Evolutionary conservation across 2,888 invertebrate genomes (phyloP), one percentile per base, ranked within the genome.

Genomic region (Ormyrus labotus): DNA sequence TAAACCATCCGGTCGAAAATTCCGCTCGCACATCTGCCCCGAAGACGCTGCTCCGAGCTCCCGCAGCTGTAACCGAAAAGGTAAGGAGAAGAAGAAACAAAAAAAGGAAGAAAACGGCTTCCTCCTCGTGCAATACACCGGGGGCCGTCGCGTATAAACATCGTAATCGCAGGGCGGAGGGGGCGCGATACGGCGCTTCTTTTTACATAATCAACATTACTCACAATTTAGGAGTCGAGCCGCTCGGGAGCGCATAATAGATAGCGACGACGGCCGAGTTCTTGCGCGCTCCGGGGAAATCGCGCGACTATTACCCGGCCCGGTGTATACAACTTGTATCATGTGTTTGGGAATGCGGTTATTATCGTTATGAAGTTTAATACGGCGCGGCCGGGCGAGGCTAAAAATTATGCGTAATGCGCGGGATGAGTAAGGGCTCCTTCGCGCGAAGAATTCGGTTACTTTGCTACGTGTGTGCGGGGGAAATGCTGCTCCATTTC

Each of bases 161-260:
- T 87, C 88, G 87, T 87, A 88, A 87, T 88, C 88, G 86, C 86
- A 86, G 86, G 84, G 85, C 85, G 84, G 84, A 87, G 84, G 85
- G 85, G 84, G 84, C 19, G 86, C 86, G 86, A 86, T 87, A 86
- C 85, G 86, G 86, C 86, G 85, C 87, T 85, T 48, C 57, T 72
- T 67, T 79, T 73, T 50, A 63, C 85, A 85, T 88, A 87, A 88
- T 88, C 88, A 88, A 83, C 88, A 86, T 88, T 87, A 87, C 82
- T 88, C 85, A 86, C 86, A 87, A 88, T 88, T 88, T 87, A 83
- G 83, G 78, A 76, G 71, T 75, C 67, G 81, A 84, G 74, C 34
- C 34, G 34, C 34, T 34, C 34, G 34, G 34, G 34, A 34, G 34
- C 34, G 34, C 34, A 34, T 34, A 34, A 34, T 34, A 34, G 34